Evolutionary conservation across 1,140 invertebrate species (phyloP).

Genomic region (Drosophila nebulosa): DNA sequence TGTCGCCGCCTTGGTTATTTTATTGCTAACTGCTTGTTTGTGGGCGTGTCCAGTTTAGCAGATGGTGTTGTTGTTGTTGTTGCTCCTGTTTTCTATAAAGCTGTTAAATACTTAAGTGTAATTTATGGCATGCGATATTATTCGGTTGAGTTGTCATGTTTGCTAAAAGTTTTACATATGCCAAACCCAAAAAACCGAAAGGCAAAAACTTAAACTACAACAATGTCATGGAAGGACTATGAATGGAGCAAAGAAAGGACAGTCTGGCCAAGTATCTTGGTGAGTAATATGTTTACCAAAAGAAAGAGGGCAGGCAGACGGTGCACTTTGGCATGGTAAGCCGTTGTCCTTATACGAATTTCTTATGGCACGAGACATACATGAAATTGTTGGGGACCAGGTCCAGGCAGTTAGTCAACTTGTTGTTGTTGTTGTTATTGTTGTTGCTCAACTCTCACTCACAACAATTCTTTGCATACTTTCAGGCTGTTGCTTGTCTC

Average conservation of each 20-base stretch:
- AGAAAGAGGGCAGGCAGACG: background rate
- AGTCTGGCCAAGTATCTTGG: background rate
- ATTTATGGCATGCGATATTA: slow-evolving; percentile 78
- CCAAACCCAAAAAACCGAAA: slow-evolving; percentile 35
- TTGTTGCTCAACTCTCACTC: background rate
- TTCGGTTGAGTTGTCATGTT: slow-evolving; percentile 69
- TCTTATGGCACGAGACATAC: slow-evolving; percentile 39
- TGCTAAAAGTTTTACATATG: slow-evolving; percentile 69
- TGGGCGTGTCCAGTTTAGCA: slow-evolving; percentile 43
- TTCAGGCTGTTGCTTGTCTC: slow-evolving; percentile 35
- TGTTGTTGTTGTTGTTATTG: slow-evolving; percentile 22
- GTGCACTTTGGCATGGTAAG: background rate
- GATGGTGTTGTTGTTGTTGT: background rate
- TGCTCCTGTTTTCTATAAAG: slow-evolving; percentile 49
- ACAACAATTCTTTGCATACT: slow-evolving; percentile 65
- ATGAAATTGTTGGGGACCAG: slow-evolving; percentile 36
- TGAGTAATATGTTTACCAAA: background rate
- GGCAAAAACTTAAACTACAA: slow-evolving; percentile 44
- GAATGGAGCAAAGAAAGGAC: background rate
- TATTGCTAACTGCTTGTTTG: slow-evolving; percentile 40
- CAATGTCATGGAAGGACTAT: background rate
- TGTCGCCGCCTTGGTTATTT: slow-evolving; percentile 38
- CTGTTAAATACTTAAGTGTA: slow-evolving; percentile 77
- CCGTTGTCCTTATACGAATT: slow-evolving; percentile 43
- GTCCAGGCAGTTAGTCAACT: slow-evolving; percentile 46